A percentile compares a stretch with the other conserved stretches of the same genome.
phyloP scores from a whole-genome alignment of 2,113 vertebrate genomes.

The Plecotus auritus region DNA sequence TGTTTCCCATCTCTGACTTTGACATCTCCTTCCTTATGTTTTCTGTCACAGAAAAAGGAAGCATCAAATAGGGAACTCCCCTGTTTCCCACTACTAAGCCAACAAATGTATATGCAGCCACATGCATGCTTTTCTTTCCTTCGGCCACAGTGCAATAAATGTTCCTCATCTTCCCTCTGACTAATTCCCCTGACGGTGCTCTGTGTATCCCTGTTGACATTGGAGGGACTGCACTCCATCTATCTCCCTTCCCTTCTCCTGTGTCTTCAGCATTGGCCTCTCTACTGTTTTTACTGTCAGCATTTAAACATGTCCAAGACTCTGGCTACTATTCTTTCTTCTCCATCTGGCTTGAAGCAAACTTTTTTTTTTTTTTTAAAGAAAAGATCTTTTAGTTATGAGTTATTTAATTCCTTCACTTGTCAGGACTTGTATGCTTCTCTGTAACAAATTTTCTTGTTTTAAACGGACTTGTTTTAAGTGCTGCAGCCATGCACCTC shows the following conservation, averaged over 20 bases:
- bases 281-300: background rate
- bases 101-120: background rate
- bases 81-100: background rate
- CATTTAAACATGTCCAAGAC: background rate
- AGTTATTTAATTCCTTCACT: conserved; percentile 18
- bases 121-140: background rate
- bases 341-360: background rate
- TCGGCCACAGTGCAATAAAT: background rate
- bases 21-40: background rate
- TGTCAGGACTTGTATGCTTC: background rate
- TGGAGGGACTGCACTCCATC: background rate
- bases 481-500: background rate
- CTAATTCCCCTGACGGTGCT: background rate
- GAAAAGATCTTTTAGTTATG: background rate
- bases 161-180: background rate
- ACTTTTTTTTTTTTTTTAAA: background rate
- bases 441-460: background rate
- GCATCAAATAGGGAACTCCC: background rate
- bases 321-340: background rate
- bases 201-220: background rate
- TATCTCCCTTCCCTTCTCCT: background rate
- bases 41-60: background rate
- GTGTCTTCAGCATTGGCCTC: background rate
- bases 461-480: conserved; percentile 25
- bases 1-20: background rate